Conservation (phyloP, 2,888 invertebrate genomes). For the Ichneumon xanthorius region DNA sequence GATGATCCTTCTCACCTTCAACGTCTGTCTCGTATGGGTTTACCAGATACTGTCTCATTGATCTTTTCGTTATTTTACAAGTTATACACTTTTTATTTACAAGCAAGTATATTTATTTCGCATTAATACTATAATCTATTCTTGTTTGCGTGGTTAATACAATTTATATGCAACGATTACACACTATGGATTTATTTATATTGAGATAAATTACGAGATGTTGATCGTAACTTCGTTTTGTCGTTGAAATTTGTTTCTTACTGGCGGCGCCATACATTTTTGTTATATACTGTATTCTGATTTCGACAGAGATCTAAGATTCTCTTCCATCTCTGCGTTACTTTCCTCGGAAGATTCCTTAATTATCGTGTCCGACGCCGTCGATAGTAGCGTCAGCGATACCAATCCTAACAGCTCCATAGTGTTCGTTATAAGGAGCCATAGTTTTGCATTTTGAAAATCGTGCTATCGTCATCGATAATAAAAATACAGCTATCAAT, state of each 20-base stretch:
- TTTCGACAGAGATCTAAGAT: constrained; percentile 55
- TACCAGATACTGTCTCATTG: constrained; percentile 5
- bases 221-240: constrained; percentile 21
- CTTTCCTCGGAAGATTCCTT: constrained; percentile 58
- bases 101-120: constrained; percentile 51
- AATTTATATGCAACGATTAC: constrained; percentile 61
- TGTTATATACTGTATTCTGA: constrained; percentile 69
- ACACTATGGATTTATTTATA: constrained; percentile 31
- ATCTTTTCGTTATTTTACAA: constrained; percentile 11
- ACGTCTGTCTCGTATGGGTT: not conserved
- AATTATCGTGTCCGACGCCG: not conserved
- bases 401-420: constrained; percentile 75
- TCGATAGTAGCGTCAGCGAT: constrained; percentile 61
- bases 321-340: constrained; percentile 47
- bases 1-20: not conserved
- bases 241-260: constrained; percentile 23
- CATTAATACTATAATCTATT: constrained; percentile 44
- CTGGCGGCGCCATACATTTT: constrained; percentile 64
- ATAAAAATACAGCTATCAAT: constrained; percentile 51
- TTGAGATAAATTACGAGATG: not conserved
- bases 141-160: constrained; percentile 40
- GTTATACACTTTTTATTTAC: constrained; percentile 51
- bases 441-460: constrained; percentile 77
- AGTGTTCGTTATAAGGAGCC: constrained; percentile 75
- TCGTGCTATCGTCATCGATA: constrained; percentile 74